Conservation (phyloP, 2,113 vertebrate genomes). For the Agelaius tricolor region DNA sequence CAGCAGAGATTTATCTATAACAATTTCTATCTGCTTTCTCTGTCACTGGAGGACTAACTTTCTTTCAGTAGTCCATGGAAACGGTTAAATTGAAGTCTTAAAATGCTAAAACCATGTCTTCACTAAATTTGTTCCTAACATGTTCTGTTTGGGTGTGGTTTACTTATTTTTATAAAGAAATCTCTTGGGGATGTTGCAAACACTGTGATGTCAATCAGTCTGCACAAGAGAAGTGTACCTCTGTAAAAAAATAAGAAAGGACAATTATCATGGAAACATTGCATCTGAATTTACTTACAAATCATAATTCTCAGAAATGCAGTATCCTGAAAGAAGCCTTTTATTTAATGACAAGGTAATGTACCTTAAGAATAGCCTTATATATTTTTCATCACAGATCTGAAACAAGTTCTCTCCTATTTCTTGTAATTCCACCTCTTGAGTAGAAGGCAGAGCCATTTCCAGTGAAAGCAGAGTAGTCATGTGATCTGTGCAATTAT, state of each 20-base stretch:
- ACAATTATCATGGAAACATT: not conserved
- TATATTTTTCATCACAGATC: constrained; percentile 12
- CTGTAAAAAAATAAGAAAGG: not conserved
- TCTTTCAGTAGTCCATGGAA: not conserved
- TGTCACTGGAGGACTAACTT: not conserved
- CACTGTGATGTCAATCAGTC: not conserved
- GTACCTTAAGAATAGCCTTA: not conserved
- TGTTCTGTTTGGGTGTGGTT: not conserved
- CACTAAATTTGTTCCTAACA: not conserved
- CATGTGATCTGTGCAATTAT: not conserved
- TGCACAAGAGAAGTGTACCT: not conserved
- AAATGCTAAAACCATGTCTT: not conserved
- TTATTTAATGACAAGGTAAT: constrained; percentile 2
- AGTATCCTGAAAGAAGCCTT: not conserved
- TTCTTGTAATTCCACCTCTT: not conserved
- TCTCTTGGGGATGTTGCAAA: not conserved
- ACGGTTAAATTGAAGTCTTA: not conserved
- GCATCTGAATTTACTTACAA: constrained; percentile 17
- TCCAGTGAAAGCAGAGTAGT: not conserved
- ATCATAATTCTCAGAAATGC: not conserved
- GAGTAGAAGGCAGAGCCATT: not conserved
- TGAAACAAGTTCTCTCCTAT: not conserved
- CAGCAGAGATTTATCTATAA: not conserved
- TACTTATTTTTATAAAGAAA: constrained; percentile 1
- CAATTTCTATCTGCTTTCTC: not conserved